These are phyloP conservation scores for Cephus rjabovi DNA, from an alignment of 2,888 invertebrate genomes.

Conservation along the genomic window DNA sequence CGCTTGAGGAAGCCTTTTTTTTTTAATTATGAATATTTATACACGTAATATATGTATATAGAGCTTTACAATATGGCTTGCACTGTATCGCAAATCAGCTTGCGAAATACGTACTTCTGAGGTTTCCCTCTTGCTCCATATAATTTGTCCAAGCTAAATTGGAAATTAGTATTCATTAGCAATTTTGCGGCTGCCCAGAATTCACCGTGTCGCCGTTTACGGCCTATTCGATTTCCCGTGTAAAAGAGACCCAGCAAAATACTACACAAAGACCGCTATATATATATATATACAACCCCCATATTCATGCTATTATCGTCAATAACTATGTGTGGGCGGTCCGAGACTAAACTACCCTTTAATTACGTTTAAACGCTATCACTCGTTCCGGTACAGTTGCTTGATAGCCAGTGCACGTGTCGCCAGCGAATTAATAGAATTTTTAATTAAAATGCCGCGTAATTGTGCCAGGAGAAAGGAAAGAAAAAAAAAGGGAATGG, in stretches of 20 bases:
- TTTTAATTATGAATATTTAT: neutral
- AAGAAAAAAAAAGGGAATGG: neutral
- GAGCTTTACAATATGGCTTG: neutral
- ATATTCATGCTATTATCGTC: neutral
- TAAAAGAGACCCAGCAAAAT: neutral
- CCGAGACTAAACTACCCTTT: neutral
- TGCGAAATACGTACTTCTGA: neutral
- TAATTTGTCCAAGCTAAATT: slow-evolving; percentile 20
- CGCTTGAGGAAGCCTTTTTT: slow-evolving; percentile 3
- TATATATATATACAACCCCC: neutral
- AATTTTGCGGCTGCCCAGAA: slow-evolving; percentile 8
- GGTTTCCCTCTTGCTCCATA: neutral
- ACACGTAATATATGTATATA: neutral
- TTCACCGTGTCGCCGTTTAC: slow-evolving; percentile 7
- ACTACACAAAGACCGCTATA: neutral
- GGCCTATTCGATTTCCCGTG: slow-evolving; percentile 4
- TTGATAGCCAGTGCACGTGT: neutral
- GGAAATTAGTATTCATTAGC: slow-evolving; percentile 34
- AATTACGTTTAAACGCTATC: neutral
- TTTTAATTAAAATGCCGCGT: slow-evolving; percentile 58
- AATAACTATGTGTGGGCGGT: neutral
- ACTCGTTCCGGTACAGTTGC: neutral
- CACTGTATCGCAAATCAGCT: neutral
- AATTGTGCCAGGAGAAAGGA: slow-evolving; percentile 37
- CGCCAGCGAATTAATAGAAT: slow-evolving; percentile 49